Evolutionary conservation across 1,140 invertebrate genomes (phyloP).

Genomic region (Gyrodactylus bullatarudis): DNA sequence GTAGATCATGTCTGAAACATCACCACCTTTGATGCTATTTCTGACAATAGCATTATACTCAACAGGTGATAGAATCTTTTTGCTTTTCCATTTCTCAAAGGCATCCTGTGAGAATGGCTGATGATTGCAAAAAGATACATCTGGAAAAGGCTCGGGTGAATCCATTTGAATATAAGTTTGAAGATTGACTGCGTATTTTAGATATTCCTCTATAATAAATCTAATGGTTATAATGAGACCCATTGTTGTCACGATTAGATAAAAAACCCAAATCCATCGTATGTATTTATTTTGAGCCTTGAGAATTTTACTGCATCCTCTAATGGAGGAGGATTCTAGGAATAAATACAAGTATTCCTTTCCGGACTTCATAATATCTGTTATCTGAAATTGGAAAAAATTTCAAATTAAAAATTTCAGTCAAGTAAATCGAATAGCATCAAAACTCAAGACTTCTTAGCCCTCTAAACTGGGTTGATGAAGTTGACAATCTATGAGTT

Average conservation of each 20-base stretch:
- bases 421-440: no score
- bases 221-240: background rate
- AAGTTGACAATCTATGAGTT: no score
- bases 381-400: no score
- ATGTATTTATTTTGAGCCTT: conserved; percentile 1
- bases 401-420: no score
- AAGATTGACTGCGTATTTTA: conserved; percentile 1
- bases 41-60: background rate
- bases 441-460: no score
- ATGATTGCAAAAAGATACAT: conserved; percentile 1
- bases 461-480: no score
- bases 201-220: background rate
- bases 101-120: conserved; percentile 4
- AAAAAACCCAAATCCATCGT: background rate
- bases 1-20: background rate
- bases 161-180: conserved; percentile 7
- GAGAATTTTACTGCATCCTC: conserved; percentile 3
- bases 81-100: background rate
- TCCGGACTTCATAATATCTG: background rate
- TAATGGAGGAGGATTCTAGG: conserved; percentile 1
- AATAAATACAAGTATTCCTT: background rate
- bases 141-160: conserved; percentile 1
- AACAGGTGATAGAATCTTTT: background rate
- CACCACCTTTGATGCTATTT: background rate
- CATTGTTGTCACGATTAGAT: background rate